Evolutionary conservation across 2,113 vertebrate species (phyloP).

Genomic region (Perca fluviatilis): DNA sequence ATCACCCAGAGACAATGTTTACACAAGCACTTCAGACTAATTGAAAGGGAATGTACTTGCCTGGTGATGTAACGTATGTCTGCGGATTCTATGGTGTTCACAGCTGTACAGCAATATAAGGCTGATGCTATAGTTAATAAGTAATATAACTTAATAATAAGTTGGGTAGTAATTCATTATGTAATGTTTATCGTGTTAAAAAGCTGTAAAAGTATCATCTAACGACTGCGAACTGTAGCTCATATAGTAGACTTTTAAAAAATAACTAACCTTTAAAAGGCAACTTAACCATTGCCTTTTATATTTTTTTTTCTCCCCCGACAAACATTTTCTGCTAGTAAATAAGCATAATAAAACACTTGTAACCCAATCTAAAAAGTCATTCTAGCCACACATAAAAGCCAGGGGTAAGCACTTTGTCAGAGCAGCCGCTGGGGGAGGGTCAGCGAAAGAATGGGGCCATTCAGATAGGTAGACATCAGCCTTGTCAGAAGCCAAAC

Average conservation of each 20-base stretch:
- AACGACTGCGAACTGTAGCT: slow-evolving; percentile 5
- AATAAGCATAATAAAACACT: slow-evolving; percentile 63
- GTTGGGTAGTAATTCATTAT: slow-evolving; percentile 3
- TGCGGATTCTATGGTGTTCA: slow-evolving; percentile 4
- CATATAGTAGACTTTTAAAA: not conserved
- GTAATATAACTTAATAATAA: slow-evolving; percentile 19
- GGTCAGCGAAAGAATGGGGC: slow-evolving; percentile 47
- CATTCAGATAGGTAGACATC: slow-evolving; percentile 62
- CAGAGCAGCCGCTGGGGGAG: slow-evolving; percentile 49
- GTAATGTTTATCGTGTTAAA: not conserved
- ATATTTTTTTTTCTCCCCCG: not conserved
- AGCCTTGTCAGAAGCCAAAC: slow-evolving; percentile 55
- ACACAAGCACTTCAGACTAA: slow-evolving; percentile 22
- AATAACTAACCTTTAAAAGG: slow-evolving; percentile 42
- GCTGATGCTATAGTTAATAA: too few relatives aligned
- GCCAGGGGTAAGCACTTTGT: slow-evolving; percentile 58
- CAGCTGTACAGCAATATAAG: slow-evolving; percentile 1
- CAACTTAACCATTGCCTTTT: slow-evolving; percentile 5
- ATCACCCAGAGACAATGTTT: slow-evolving; percentile 16
- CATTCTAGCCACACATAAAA: slow-evolving; percentile 53
- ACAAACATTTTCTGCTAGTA: slow-evolving; percentile 36
- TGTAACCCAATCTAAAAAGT: slow-evolving; percentile 52
- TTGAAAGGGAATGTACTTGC: slow-evolving; percentile 5
- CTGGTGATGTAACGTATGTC: slow-evolving; percentile 2
- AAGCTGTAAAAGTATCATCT: slow-evolving; percentile 11